Percentiles rank a stretch among this genome's conserved stretches.
Conservation (phyloP, 30 jellyfish, hydroid and myxozoan genomes). For the Hydractinia symbiolongicarpus region DNA sequence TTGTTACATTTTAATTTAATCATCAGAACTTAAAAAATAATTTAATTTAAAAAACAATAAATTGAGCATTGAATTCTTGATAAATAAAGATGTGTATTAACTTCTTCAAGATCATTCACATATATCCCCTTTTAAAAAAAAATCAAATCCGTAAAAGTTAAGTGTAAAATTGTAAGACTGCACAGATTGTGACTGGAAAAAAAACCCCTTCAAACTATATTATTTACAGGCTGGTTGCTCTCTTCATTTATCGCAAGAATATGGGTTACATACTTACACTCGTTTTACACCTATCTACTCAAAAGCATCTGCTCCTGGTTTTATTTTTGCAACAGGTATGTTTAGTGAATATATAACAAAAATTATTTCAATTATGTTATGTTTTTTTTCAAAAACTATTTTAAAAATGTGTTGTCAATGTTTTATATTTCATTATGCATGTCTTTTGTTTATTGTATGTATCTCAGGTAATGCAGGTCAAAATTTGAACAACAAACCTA, state of each 20-base stretch:
- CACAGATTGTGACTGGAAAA: no score
- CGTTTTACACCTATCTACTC: conserved; percentile 75
- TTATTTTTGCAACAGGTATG: conserved; percentile 84
- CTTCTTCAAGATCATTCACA: no score
- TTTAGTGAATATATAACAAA: not conserved
- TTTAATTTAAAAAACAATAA: no score
- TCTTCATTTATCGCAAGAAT: conserved; percentile 82
- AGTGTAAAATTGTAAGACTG: no score
- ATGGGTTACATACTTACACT: conserved; percentile 70
- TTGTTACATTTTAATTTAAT: no score
- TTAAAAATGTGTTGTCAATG: not conserved
- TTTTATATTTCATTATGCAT: not conserved
- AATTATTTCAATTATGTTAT: not conserved
- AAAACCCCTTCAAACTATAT: no score
- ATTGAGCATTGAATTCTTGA: no score
- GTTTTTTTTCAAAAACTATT: not conserved
- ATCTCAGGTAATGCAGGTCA: conserved; percentile 56
- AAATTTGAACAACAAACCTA: conserved; percentile 45
- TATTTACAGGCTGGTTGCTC: conserved; percentile 67
- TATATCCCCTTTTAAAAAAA: no score
- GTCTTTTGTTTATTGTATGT: not conserved
- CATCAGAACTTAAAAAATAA: no score
- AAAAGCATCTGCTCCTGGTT: conserved; percentile 94
- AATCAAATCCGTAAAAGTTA: no score
- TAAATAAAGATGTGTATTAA: no score